phyloP scores from a whole-genome alignment of 2,888 invertebrate species.

The Sceliomorpha sp. region DNA sequence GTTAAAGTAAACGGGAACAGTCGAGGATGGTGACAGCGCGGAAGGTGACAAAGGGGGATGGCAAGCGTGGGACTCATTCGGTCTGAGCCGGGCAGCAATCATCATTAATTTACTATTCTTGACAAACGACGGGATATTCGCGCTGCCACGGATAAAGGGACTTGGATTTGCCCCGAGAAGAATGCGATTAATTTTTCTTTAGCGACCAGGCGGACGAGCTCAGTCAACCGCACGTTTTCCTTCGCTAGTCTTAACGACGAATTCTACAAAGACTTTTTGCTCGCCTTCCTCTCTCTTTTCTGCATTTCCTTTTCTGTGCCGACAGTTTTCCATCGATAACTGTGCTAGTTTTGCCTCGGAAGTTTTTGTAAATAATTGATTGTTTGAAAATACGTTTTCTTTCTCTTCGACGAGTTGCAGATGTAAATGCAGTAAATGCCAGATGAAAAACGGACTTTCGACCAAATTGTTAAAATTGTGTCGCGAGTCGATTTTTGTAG shows the following conservation, averaged over 20 bases:
- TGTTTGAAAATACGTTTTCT: too few species aligned
- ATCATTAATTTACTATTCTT: slow-evolving; percentile 77
- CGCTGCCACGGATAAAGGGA: slow-evolving; percentile 72
- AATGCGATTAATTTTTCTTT: slow-evolving; percentile 77
- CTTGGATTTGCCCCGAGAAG: slow-evolving; percentile 72
- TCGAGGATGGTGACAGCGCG: slow-evolving; percentile 18
- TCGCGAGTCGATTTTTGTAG: too few species aligned
- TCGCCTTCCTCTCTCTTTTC: slow-evolving; percentile 31
- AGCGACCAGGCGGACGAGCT: slow-evolving; percentile 58
- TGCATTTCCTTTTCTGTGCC: slow-evolving; percentile 5
- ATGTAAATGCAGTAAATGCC: too few species aligned
- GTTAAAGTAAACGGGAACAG: slow-evolving; percentile 74
- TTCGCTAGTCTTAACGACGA: slow-evolving; percentile 60
- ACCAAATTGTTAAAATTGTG: too few species aligned
- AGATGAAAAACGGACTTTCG: too few species aligned
- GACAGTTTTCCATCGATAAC: slow-evolving; percentile 41
- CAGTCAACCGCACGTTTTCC: slow-evolving; percentile 65
- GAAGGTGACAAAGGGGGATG: slow-evolving; percentile 60
- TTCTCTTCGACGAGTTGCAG: too few species aligned
- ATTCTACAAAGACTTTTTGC: slow-evolving; percentile 61
- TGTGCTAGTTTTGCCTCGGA: too few species aligned
- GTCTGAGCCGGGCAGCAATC: slow-evolving; percentile 70
- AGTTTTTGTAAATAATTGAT: too few species aligned
- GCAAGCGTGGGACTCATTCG: slow-evolving; percentile 64
- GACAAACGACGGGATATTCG: slow-evolving; percentile 75